Base-by-base conservation (phyloP, 2,888 invertebrate genomes). In the Noctua fimbriata region DNA sequence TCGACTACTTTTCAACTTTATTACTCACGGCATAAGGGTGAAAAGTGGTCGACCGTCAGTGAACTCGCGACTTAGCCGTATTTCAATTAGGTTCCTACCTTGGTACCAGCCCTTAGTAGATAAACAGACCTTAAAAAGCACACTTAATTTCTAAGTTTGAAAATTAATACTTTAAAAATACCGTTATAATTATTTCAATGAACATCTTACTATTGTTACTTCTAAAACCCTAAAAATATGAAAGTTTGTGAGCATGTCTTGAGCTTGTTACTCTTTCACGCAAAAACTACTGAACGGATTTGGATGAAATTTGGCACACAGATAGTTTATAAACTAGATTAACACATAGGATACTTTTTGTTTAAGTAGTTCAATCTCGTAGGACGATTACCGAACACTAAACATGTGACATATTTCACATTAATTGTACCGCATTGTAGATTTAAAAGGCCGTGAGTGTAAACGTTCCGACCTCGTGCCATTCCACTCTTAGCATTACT, bases 391-490 rank as follows among this genome's bases (percentile, higher is more conserved):
- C 4, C 55, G 2, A 55, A 24, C 24, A 41, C 7, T 60, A 63
- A 1, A 63, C 7, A 18, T 65, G 32, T 63, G 18, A 21, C 36
- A 21, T 21, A n/a, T 47, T 47, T 32, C 28, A 55, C 36, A 18
- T 52, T 36, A 3, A 47, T 44, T 66, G 21, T 44, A 52, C 44
- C 65, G 67, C 10, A 58, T n/a, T 58, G 52, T 10, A 24, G 41
- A 67, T 58, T 49, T 44, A 18, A 67, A 67, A 82, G 44, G 44
- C 14, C 52, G 3, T 24, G 47, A 55, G 24, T 75, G 7, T 36
- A 60, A 75, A 28, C 49, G 76, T 0, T n/a, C 2, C 10, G 44
- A 69, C 76, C 82, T 82, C 82, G 67, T 47, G 24, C 44, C 75
- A 14, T 21, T 63, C 24, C 14, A 36, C 60, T 63, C 76, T 73